Conservation (phyloP, 1,140 invertebrate species). For the Eueides isabella region DNA sequence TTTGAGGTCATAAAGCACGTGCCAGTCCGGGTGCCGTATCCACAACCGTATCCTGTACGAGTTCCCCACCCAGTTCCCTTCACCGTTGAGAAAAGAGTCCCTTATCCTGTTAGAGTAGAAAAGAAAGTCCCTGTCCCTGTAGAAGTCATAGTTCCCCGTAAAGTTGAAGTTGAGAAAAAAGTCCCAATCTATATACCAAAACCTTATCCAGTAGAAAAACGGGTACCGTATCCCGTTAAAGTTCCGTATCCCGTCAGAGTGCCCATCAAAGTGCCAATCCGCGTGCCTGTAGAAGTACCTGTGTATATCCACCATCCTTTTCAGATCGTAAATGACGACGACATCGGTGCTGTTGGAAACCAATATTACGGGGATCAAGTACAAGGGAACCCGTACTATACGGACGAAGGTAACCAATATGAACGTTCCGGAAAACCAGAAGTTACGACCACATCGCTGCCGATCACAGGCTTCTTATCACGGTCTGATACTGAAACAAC, state of each 20-base stretch:
- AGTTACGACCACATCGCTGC: constrained; percentile 45
- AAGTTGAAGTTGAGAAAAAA: constrained; percentile 83
- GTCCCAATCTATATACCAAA: constrained; percentile 83
- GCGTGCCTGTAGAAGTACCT: constrained; percentile 72
- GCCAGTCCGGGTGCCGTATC: constrained; percentile 79
- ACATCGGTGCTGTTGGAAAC: constrained; percentile 32
- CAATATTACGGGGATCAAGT: constrained; percentile 25
- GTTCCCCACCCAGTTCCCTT: constrained; percentile 80
- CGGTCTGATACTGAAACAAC: constrained; percentile 56
- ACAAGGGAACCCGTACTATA: constrained; percentile 21
- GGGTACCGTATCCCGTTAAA: constrained; percentile 84
- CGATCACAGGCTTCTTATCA: constrained; percentile 57
- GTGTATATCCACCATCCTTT: constrained; percentile 63
- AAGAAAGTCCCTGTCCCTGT: constrained; percentile 76
- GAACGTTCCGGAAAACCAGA: constrained; percentile 28
- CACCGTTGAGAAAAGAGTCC: constrained; percentile 82
- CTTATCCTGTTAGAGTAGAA: constrained; percentile 81
- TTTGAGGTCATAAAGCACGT: constrained; percentile 82
- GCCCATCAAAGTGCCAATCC: constrained; percentile 79
- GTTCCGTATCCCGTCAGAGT: constrained; percentile 81
- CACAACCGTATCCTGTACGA: constrained; percentile 78
- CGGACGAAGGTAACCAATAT: constrained; percentile 26
- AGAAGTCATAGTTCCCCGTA: constrained; percentile 76
- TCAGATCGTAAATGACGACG: constrained; percentile 50
- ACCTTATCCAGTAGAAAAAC: constrained; percentile 86